Base-by-base conservation (phyloP, 2,888 invertebrate genomes). In the Pherbina coryleti region DNA sequence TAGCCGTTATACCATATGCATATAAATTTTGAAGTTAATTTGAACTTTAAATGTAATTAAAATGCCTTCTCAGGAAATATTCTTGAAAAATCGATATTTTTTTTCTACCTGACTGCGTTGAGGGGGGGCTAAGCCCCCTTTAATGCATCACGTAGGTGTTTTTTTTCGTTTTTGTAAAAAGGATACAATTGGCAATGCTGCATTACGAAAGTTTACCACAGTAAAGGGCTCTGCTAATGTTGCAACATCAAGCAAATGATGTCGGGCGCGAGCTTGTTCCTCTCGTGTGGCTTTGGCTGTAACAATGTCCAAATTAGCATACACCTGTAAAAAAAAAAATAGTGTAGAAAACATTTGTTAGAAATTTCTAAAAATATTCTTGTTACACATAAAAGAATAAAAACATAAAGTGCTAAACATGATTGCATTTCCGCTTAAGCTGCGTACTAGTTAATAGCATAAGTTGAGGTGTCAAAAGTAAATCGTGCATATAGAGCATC, bases 261-360 rank as follows among this genome's bases (percentile, higher is more conserved):
- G 99, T 0, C 92, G 93, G 0, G 93, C 95, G 83, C 91, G 89
- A 44, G 91, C 88, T 83, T 93, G 93, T 88, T 99, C 99, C 82
- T 94, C 94, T 28, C 86, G 88, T 0, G 96, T 96, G 0, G 97
- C 97, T 91, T 99, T 98, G 34, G 98, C 98, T 0, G 98, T 98
- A 82, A 96, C 94, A 84, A 99, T 94, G 86, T 98, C 95, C 85
- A 99, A 90, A 0, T 97, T 96, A 89, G 95, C 95, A 91, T 99
- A 99, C 44, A 99, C 94, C 97, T 98, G 92, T 5, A 83, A 91
- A 19, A 37, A 86, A 49, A 64, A n/a, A 62, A n/a, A n/a, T n/a
- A n/a, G n/a, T 11, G 17, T 1, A 49, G 22, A 49, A 9, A 67
- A 19, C 28, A 11, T 5, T 25, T 14, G 1, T 51, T 28, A 51